A percentile compares a stretch with the other conserved stretches of the same genome.
Evolutionary conservation across 2,113 vertebrate genomes (phyloP).

Genomic region (Rana temporaria): DNA sequence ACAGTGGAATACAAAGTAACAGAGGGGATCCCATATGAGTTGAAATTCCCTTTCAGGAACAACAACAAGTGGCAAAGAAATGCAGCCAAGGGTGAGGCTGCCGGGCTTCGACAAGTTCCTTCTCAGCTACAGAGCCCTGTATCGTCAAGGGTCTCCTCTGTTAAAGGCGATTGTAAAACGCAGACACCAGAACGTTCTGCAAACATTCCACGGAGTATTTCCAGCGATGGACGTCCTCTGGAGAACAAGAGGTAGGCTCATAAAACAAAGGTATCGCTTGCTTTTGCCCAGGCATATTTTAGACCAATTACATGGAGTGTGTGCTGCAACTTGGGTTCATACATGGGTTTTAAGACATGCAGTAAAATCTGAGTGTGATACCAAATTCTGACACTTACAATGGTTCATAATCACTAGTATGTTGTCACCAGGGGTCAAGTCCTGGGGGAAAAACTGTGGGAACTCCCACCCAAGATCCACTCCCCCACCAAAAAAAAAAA

Average conservation of each 20-base stretch:
- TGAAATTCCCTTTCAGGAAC: conserved; percentile 94
- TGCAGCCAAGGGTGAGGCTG: conserved; percentile 76
- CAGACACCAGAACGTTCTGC: conserved; percentile 79
- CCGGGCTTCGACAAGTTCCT: conserved; percentile 86
- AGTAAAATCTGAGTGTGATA: too few relatives aligned
- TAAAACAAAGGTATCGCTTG: neutral
- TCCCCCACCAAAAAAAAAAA: too few relatives aligned
- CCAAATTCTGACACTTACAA: too few relatives aligned
- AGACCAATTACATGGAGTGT: too few relatives aligned
- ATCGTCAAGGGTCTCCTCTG: conserved; percentile 69
- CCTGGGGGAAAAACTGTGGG: too few relatives aligned
- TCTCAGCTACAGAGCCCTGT: conserved; percentile 82
- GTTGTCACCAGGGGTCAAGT: too few relatives aligned
- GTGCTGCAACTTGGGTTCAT: too few relatives aligned
- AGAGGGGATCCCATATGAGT: conserved; percentile 89
- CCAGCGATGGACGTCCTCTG: conserved; percentile 88
- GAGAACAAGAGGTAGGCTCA: conserved; percentile 82
- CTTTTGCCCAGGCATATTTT: too few relatives aligned
- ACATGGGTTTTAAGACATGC: too few relatives aligned
- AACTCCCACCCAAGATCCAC: too few relatives aligned
- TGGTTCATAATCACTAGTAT: too few relatives aligned
- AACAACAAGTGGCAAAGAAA: conserved; percentile 92
- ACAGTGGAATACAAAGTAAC: conserved; percentile 95
- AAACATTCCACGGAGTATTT: conserved; percentile 91
- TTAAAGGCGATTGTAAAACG: conserved; percentile 82